Base-by-base conservation (phyloP, 2,113 vertebrate genomes). In the Steatornis caripensis region DNA sequence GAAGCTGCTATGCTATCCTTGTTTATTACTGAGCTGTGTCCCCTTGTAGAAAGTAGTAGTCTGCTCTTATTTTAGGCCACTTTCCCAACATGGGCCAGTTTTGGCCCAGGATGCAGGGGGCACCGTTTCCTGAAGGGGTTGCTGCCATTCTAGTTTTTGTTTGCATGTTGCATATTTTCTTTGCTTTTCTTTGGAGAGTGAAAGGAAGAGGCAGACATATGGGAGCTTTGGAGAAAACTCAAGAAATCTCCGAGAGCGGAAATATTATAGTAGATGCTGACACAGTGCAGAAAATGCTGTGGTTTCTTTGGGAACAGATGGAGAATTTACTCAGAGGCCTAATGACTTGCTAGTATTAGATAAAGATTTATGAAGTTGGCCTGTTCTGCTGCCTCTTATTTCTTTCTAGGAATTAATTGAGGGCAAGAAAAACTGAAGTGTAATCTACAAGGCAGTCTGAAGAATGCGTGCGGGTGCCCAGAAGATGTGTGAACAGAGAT, bases 221-320 rank as follows among this genome's bases (percentile, higher is more conserved):
- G 90, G 81, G 83, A 79, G 30, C 83, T 89, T 92, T 96, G 90
- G 94, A 94, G 82, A 91, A 96, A 95, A 91, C 89, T 95, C 97
- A 96, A 97, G 86, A 95, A 94, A 93, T 88, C 64, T 95, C 66
- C 83, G 92, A 88, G 93, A 97, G 81, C 29, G 66, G 92, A 97
- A 96, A 94, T 86, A 90, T 91, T 95, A 91, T 30, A 94, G 88
- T 95, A 95, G 93, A 94, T 95, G 94, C 90, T 85, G 89, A 94
- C 83, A 95, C 66, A 90, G 83, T 89, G 84, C 83, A 96, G 94
- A 95, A 97, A 97, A 95, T 84, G 80, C 91, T 94, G 95, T 76
- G 83, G 93, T 94, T 96, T 96, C 94, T 97, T 86, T 78, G 90
- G 87, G 96, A 97, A 96, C 97, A 96, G 92, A 96, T 93, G 94